Evolutionary conservation across 2,888 invertebrate species (phyloP).

Genomic region (Clunio marinus): DNA sequence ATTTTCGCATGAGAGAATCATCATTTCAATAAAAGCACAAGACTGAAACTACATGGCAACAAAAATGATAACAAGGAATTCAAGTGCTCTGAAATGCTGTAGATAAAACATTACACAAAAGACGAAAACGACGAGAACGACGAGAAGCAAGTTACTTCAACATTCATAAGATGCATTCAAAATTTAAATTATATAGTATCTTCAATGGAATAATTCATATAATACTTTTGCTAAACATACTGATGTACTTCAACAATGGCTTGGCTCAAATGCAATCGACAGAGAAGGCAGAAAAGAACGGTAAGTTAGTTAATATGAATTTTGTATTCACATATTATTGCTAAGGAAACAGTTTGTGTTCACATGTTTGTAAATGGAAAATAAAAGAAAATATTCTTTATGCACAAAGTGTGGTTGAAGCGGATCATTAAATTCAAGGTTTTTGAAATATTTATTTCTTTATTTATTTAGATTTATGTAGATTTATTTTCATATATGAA

Average conservation of each 20-base stretch:
- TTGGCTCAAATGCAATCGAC: conserved; percentile 32
- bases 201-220: conserved; percentile 36
- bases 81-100: not conserved
- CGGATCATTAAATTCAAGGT: not conserved
- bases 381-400: not conserved
- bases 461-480: no score
- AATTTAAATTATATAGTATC: conserved; percentile 33
- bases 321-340: conserved; percentile 13
- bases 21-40: conserved; percentile 14
- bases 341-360: no score
- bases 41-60: not conserved
- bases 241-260: conserved; percentile 33
- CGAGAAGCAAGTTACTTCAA: not conserved
- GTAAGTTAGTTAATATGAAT: conserved; percentile 15
- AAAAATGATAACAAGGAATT: conserved; percentile 21
- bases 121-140: not conserved
- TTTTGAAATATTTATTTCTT: no score
- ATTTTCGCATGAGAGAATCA: not conserved
- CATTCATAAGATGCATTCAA: conserved; percentile 36
- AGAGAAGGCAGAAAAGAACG: conserved; percentile 30
- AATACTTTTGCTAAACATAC: conserved; percentile 25
- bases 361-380: not conserved
- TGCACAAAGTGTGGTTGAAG: not conserved
- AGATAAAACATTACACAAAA: conserved; percentile 13
- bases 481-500: no score